A percentile compares a stretch with the other conserved stretches of the same genome.
Conservation (phyloP, 2,113 vertebrate species). For the Grus americana region DNA sequence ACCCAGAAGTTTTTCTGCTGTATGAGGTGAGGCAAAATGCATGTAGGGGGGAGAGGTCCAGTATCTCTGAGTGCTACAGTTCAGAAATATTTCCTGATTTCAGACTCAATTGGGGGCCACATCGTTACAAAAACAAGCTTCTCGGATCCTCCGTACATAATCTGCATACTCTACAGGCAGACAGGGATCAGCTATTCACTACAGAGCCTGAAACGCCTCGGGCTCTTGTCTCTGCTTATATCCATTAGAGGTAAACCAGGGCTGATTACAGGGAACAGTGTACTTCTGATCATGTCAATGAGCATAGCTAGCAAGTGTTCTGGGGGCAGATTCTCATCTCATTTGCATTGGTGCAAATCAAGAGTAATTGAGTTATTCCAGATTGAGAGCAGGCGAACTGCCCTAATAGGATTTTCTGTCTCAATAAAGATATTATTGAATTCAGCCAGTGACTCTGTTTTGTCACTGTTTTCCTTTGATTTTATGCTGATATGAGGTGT, state of each 20-base stretch:
- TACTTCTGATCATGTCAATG: conserved; percentile 59
- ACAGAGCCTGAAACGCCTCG: conserved; percentile 32
- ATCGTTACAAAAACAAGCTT: neutral
- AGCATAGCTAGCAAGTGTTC: conserved; percentile 46
- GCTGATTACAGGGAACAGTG: conserved; percentile 50
- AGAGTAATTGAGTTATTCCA: conserved; percentile 52
- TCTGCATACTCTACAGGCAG: neutral
- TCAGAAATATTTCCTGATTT: neutral
- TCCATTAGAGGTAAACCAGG: conserved; percentile 60
- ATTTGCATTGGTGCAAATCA: conserved; percentile 63
- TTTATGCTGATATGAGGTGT: neutral
- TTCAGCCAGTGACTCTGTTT: conserved; percentile 29
- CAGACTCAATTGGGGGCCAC: neutral
- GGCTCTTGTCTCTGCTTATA: conserved; percentile 65
- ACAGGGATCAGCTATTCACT: conserved; percentile 3
- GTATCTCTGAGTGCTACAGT: neutral
- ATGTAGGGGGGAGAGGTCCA: neutral
- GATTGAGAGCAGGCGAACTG: neutral
- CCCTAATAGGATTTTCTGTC: conserved; percentile 50
- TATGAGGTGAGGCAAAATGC: neutral
- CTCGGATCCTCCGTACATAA: neutral
- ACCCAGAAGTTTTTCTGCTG: neutral
- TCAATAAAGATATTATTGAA: conserved; percentile 45
- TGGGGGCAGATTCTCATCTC: conserved; percentile 48
- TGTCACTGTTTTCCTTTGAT: conserved; percentile 36